A percentile compares a stretch with the other conserved stretches of the same genome.
Evolutionary conservation across 2,888 invertebrate species (phyloP).

Genomic region (Agonopterix subpropinquella): DNA sequence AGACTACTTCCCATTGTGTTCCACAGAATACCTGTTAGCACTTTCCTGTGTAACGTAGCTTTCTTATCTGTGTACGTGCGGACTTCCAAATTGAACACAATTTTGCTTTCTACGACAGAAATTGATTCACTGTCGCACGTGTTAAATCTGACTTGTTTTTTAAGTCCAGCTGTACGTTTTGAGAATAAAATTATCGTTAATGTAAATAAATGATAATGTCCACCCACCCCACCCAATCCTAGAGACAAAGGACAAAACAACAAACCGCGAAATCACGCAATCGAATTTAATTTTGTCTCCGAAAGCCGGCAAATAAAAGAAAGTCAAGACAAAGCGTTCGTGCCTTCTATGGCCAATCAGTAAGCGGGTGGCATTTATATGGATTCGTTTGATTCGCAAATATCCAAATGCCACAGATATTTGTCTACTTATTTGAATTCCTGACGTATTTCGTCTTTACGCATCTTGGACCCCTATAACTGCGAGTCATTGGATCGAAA

Average conservation of each 20-base stretch:
- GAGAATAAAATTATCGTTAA: no score
- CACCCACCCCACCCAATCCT: no score
- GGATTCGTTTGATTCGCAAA: conserved; percentile 18
- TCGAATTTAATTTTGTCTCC: neutral
- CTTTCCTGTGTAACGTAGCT: neutral
- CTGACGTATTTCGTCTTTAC: conserved; percentile 9
- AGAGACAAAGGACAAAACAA: neutral
- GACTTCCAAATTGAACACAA: no score
- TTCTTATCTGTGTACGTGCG: no score
- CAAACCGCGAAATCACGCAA: neutral
- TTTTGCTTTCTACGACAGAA: no score
- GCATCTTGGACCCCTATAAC: no score
- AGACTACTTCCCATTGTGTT: neutral
- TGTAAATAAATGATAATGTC: no score
- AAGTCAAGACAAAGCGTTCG: conserved; percentile 5
- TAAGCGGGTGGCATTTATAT: conserved; percentile 5
- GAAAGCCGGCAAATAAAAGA: conserved; percentile 1
- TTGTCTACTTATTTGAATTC: conserved; percentile 25
- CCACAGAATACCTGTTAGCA: neutral
- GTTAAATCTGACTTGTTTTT: no score
- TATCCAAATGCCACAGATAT: conserved; percentile 9
- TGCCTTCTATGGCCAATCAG: conserved; percentile 15
- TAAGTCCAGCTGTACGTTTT: no score
- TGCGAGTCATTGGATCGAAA: no score
- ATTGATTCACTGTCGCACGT: no score